Evolutionary conservation across 2,113 vertebrate genomes (phyloP).

Genomic region (Promerops cafer): DNA sequence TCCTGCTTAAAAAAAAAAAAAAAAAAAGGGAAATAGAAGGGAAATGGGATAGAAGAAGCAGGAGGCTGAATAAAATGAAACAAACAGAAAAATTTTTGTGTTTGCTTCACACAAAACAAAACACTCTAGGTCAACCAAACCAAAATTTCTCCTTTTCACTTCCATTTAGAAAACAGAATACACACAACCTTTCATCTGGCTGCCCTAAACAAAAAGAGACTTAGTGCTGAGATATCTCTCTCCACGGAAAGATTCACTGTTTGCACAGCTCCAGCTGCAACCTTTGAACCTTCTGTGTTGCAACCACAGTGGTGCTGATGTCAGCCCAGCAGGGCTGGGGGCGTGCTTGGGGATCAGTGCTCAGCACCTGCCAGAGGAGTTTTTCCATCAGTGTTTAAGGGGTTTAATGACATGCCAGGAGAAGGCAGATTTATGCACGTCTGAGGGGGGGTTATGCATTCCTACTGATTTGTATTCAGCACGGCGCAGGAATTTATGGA

Average conservation of each 20-base stretch:
- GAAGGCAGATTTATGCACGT: conserved; percentile 30
- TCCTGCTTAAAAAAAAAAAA: not conserved
- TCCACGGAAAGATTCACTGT: not conserved
- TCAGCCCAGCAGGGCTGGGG: not conserved
- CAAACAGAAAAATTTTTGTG: not conserved
- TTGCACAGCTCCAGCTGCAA: not conserved
- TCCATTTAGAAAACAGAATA: not conserved
- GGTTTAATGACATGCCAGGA: not conserved
- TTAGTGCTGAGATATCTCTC: not conserved
- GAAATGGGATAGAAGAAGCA: not conserved
- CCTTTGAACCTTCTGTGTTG: not conserved
- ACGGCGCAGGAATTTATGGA: not conserved
- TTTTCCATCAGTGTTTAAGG: not conserved
- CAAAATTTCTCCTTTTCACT: not conserved
- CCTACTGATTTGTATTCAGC: conserved; percentile 12
- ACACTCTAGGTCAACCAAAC: not conserved
- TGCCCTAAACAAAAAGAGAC: not conserved
- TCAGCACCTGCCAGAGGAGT: not conserved
- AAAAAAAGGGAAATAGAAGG: not conserved
- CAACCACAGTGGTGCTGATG: not conserved
- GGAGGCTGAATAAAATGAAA: not conserved
- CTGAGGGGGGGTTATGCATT: not conserved
- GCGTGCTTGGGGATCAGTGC: accelerated
- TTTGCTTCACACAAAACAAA: not conserved
- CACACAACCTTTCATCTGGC: not conserved